phyloP scores from a whole-genome alignment of 1,140 invertebrate genomes.

The Arion vulgaris region DNA sequence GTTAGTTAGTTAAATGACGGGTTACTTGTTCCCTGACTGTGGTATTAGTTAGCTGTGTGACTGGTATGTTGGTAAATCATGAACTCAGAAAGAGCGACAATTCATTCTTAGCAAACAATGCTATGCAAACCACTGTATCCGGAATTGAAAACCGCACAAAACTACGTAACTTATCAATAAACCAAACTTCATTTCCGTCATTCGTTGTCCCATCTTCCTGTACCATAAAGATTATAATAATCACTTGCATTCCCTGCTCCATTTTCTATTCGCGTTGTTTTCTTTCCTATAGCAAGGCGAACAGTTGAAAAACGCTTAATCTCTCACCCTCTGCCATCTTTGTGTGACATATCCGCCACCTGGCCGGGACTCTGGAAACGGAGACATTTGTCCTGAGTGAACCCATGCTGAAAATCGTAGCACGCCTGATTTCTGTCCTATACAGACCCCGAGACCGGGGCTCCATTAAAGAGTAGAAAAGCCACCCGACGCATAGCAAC shows the following conservation, averaged over 20 bases:
- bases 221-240: background rate
- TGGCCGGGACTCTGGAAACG: background rate
- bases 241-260: background rate
- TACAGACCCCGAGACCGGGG: background rate
- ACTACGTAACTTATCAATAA: too few species aligned
- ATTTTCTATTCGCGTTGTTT: background rate
- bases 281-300: background rate
- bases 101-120: too few species aligned
- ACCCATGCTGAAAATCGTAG: background rate
- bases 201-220: background rate
- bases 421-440: background rate
- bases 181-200: too few species aligned
- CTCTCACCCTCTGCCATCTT: constrained; percentile 8
- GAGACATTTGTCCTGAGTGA: background rate
- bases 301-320: background rate
- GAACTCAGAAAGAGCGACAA: too few species aligned
- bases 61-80: too few species aligned
- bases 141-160: too few species aligned
- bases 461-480: background rate
- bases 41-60: too few species aligned
- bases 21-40: too few species aligned
- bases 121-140: too few species aligned
- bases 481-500: background rate
- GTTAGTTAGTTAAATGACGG: too few species aligned
- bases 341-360: constrained; percentile 6